Conservation (phyloP, 2,888 invertebrate genomes). For the Zhuqinia jingwanae region DNA sequence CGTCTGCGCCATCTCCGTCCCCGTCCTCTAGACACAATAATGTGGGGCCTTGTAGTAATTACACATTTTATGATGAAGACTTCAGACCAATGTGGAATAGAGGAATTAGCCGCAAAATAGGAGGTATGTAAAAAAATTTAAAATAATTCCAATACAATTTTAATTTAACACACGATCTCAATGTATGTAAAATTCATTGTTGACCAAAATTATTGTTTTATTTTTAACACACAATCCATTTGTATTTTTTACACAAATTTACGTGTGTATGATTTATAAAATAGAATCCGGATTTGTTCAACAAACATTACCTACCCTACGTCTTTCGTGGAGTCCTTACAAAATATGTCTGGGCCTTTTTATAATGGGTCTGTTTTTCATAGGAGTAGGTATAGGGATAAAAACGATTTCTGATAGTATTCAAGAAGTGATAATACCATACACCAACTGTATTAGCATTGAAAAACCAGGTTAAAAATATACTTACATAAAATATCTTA, state of each 20-base stretch:
- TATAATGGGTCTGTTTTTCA: slow-evolving; percentile 50
- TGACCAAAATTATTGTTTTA: too few species aligned
- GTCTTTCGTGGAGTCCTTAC: slow-evolving; percentile 40
- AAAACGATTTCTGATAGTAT: slow-evolving; percentile 64
- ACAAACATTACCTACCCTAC: slow-evolving; percentile 52
- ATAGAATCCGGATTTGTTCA: slow-evolving; percentile 64
- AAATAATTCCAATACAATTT: background rate
- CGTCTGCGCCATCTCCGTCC: background rate
- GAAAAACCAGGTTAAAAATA: slow-evolving; percentile 22
- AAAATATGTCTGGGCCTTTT: slow-evolving; percentile 50
- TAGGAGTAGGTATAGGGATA: slow-evolving; percentile 59
- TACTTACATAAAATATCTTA: background rate
- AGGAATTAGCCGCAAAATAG: slow-evolving; percentile 53
- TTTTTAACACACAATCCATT: too few species aligned
- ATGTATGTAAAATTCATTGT: too few species aligned
- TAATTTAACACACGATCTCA: too few species aligned
- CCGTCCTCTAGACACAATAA: background rate
- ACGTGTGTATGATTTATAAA: too few species aligned
- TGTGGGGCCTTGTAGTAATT: background rate
- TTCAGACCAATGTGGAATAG: slow-evolving; percentile 45
- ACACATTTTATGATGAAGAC: slow-evolving; percentile 56
- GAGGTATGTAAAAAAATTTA: slow-evolving; percentile 1
- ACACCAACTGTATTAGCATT: slow-evolving; percentile 52
- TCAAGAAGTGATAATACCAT: slow-evolving; percentile 47
- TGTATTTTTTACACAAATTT: too few species aligned